A percentile compares a stretch with the other conserved stretches of the same genome.
Conservation (phyloP, 2,113 vertebrate species). For the Psophia crepitans region DNA sequence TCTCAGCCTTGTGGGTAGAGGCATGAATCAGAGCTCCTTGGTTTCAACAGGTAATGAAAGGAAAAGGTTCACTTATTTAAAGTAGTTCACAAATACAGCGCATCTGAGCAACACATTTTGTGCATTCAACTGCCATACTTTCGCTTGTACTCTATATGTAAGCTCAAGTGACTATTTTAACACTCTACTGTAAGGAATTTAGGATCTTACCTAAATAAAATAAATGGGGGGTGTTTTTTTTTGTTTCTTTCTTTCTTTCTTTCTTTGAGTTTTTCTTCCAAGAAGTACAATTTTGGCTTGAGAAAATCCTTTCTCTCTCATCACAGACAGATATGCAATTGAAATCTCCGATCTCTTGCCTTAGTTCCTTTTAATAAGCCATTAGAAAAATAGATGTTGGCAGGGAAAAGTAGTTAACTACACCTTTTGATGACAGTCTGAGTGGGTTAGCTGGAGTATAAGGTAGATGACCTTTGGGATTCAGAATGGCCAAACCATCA, state of each 20-base stretch:
- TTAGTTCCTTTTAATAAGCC: slow-evolving; percentile 70
- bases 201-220: neutral
- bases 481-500: slow-evolving; percentile 71
- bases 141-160: neutral
- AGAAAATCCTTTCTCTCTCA: neutral
- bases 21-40: slow-evolving; percentile 44
- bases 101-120: neutral
- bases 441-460: slow-evolving; percentile 7
- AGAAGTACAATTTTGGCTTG: neutral
- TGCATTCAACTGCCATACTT: neutral
- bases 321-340: neutral
- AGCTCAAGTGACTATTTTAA: neutral
- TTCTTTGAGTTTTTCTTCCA: neutral
- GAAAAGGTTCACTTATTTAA: slow-evolving; percentile 7
- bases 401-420: slow-evolving; percentile 65
- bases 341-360: neutral
- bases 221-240: neutral
- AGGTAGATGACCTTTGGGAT: slow-evolving; percentile 65
- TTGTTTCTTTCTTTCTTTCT: no score
- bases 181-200: neutral
- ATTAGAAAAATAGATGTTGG: slow-evolving; percentile 73
- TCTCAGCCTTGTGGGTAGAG: slow-evolving; percentile 35
- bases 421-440: slow-evolving; percentile 64
- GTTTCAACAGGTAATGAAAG: slow-evolving; percentile 40
- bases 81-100: neutral